Evolutionary conservation across 2,113 vertebrate species (phyloP), one percentile per base, ranked within the genome.

Genomic region (Prinia subflava): DNA sequence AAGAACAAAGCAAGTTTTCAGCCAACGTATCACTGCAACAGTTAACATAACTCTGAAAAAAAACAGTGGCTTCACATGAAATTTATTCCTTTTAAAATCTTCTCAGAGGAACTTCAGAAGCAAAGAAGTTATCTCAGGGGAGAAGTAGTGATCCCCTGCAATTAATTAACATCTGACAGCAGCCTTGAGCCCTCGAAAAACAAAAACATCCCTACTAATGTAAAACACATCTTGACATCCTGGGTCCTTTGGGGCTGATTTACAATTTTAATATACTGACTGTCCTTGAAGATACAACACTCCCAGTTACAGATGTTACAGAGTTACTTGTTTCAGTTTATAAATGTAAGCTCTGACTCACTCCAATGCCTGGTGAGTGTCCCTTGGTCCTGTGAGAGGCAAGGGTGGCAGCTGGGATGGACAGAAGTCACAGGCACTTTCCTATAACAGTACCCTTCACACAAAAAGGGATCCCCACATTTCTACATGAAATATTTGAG

Each of bases 171-270:
- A 83, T 46, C 27, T 96, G 74, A 92, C 74, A 92, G 77, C 67
- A 91, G 56, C 95, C 93, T 95, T 96, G 92, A 88, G 50, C 37
- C 28, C 44, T 79, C 80, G 78, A 91, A 33, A 21, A 90, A 70
- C 42, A 89, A 79, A 93, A 90, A 42, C 13, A 44, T n/a, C 3
- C 39, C 56, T 49, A 20, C 27, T 42, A 71, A 83, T 3, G 3
- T 24, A 49, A 91, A 93, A 77, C 25, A 53, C 81, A 59, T 18
- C 74, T 71, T 76, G 55, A 86, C 7, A 12, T 28, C 67, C 69
- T 50, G 78, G 41, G 37, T 52, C 85, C 33, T 57, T 89, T 50
- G 39, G 37, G 24, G 93, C 46, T 75, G 55, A 96, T 91, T 90
- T 83, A 91, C 13, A 52, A 15, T 47, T 85, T 55, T 74, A 89